These are phyloP conservation scores for Apostichopus parvimensis DNA, from an alignment of 35 echinoderm and acorn worm species.

Conservation along the genomic window DNA sequence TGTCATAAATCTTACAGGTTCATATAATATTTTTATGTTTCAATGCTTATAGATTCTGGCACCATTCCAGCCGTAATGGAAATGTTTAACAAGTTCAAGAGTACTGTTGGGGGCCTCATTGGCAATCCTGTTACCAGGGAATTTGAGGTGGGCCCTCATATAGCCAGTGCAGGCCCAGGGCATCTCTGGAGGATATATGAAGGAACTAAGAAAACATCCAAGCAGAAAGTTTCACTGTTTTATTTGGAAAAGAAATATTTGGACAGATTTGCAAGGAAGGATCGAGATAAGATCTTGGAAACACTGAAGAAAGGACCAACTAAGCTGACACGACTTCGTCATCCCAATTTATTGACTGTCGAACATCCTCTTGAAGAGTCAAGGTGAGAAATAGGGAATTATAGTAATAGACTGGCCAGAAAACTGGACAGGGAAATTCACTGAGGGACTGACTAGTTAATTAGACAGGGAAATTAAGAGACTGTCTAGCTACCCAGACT, in stretches of 20 bases:
- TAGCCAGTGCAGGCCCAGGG: slow-evolving; percentile 83
- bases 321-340: slow-evolving; percentile 80
- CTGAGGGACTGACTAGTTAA: too few relatives aligned
- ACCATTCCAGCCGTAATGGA: slow-evolving; percentile 48
- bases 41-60: too few relatives aligned
- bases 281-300: slow-evolving; percentile 75
- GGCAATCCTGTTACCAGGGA: slow-evolving; percentile 93
- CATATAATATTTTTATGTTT: too few relatives aligned
- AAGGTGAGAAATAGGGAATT: slow-evolving; percentile 58
- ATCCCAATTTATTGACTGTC: slow-evolving; percentile 85
- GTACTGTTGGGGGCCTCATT: slow-evolving; percentile 88
- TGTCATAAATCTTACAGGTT: too few relatives aligned
- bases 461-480: too few relatives aligned
- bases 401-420: not conserved
- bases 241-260: slow-evolving; percentile 88
- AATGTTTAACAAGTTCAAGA: slow-evolving; percentile 91
- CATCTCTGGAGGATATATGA: slow-evolving; percentile 97
- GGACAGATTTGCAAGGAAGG: slow-evolving; percentile 68
- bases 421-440: not conserved
- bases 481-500: too few relatives aligned
- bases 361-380: slow-evolving; percentile 94
- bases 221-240: slow-evolving; percentile 95
- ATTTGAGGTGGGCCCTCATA: slow-evolving; percentile 84
- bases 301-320: slow-evolving; percentile 72
- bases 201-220: slow-evolving; percentile 78